These are phyloP conservation scores for Ptilorrhoa leucosticta DNA, from an alignment of 2,113 vertebrate genomes.

Conservation along the genomic window DNA sequence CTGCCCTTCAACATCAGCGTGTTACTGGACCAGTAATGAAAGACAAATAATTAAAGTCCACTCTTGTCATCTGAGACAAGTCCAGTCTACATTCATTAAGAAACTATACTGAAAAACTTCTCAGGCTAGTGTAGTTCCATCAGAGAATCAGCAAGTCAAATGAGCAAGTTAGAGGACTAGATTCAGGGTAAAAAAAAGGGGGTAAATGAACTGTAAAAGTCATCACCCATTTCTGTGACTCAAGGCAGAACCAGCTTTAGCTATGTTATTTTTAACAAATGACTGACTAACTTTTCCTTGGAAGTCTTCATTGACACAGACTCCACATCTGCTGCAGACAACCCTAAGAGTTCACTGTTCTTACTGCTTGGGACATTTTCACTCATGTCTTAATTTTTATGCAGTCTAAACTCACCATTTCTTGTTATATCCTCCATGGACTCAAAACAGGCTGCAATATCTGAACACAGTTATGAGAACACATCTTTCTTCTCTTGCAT, in stretches of 20 bases:
- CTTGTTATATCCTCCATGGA: background rate
- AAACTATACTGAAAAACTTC: background rate
- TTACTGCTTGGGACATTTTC: background rate
- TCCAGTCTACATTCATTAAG: background rate
- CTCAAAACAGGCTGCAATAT: background rate
- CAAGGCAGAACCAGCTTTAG: background rate
- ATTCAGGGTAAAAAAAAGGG: background rate
- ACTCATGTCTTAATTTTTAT: background rate
- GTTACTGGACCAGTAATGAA: background rate
- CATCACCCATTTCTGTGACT: background rate
- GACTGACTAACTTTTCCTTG: background rate
- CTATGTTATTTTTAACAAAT: background rate
- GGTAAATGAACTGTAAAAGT: background rate
- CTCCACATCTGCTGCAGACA: background rate
- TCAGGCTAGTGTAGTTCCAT: background rate
- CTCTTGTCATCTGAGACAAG: background rate
- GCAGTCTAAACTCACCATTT: background rate
- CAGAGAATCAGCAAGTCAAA: background rate
- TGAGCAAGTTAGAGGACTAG: background rate
- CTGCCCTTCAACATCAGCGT: background rate
- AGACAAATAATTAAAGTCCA: background rate
- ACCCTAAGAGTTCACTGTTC: background rate
- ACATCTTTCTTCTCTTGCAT: background rate
- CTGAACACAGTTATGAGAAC: background rate
- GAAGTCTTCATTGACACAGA: background rate